phyloP scores from a whole-genome alignment of 2,113 vertebrate genomes.

The Camelus bactrianus region DNA sequence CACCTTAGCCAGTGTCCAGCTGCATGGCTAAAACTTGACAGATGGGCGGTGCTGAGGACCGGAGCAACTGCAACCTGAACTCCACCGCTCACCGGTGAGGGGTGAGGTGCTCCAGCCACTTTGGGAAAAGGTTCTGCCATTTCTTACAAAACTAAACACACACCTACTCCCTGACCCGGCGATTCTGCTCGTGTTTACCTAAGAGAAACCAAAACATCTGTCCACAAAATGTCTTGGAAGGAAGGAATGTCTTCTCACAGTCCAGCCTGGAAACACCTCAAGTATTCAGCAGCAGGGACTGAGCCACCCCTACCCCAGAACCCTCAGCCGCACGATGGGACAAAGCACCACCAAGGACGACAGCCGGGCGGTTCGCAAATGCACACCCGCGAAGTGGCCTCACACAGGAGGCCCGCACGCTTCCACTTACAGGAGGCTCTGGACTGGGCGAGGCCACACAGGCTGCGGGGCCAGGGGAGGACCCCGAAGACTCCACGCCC shows the following conservation, averaged over 20 bases:
- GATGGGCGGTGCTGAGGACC: fast-evolving
- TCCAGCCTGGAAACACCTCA: background rate
- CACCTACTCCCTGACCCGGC: background rate
- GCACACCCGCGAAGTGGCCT: background rate
- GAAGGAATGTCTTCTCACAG: background rate
- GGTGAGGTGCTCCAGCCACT: too few species aligned
- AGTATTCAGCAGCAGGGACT: background rate
- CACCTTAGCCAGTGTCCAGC: too few species aligned
- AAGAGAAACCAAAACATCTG: background rate
- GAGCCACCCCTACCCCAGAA: too few species aligned
- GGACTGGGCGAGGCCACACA: too few species aligned
- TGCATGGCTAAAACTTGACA: background rate
- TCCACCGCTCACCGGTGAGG: too few species aligned
- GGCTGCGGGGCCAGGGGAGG: fast-evolving
- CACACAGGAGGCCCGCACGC: fast-evolving
- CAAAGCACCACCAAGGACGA: fast-evolving
- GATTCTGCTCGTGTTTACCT: background rate
- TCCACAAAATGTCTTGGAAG: background rate
- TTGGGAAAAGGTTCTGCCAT: too few species aligned
- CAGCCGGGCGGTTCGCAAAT: background rate
- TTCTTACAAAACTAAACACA: background rate
- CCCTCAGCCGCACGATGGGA: too few species aligned
- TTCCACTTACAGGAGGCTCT: fast-evolving
- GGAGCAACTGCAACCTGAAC: too few species aligned
- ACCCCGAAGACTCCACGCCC: too few species aligned